Base-by-base conservation (phyloP, 2,888 invertebrate genomes). In the Campaea margaritaria region DNA sequence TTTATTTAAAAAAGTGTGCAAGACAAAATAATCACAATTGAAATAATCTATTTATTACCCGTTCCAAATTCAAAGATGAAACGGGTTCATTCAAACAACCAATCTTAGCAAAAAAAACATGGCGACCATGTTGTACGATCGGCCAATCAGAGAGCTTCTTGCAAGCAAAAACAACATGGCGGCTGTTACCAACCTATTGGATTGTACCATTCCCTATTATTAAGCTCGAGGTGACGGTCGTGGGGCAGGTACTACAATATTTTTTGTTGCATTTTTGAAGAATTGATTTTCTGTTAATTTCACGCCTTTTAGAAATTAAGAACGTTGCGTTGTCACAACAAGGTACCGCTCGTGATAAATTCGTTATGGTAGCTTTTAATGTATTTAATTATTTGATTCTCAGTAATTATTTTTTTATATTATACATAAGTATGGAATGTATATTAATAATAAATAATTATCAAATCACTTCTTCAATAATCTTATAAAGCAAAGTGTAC, bases 91-190 rank as follows among this genome's bases (percentile, higher is more conserved):
- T 72, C 66, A 58, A 73, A 76, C 72, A 68, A 68, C 68, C 64
- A 70, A 74, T 73, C 72, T 71, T 72, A 73, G 73, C 62, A 75
- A 72, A 75, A 72, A 75, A 70, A 74, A 64, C 67, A 68, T 76
- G 82, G 82, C 86, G 78, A 85, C 91, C 92, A 92, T 92, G 77
- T 91, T 91, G 82, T 67, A 62, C 66, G 58, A 67, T 65, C 69
- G 73, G 73, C 92, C 91, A 92, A 92, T 91, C 83, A 85, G 76
- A 76, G 69, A 71, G 71, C 81, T 76, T 74, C 74, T 69, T 69
- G 64, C 68, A 65, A 63, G 65, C 65, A 63, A 73, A 80, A 75
- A 70, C 81, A 87, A 87, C 72, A 91, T 91, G 92, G 91, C 88
- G 85, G 84, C 73, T 43, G 45, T 56, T 67, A 68, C 54, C 66